These are phyloP conservation scores for Takifugu rubripes DNA, from an alignment of 2,797 vertebrate species.

Conservation along the genomic window DNA sequence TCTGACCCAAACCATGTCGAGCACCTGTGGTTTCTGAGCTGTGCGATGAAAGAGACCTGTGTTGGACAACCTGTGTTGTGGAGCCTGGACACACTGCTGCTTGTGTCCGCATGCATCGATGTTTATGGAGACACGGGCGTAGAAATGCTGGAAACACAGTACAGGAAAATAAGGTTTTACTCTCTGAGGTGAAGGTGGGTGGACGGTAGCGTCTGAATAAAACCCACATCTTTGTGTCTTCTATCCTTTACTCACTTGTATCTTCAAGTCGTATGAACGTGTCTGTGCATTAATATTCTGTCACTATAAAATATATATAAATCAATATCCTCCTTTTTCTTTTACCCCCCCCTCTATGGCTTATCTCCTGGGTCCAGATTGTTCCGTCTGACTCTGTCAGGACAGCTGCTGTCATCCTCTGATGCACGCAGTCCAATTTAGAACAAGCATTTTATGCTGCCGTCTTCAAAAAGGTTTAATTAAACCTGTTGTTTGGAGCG, in stretches of 20 bases:
- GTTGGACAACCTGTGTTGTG: constrained; percentile 49
- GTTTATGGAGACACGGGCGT: constrained; percentile 36
- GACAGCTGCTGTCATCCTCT: neutral
- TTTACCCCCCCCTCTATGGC: constrained; percentile 15
- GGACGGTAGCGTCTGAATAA: constrained; percentile 8
- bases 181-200: neutral
- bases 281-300: constrained; percentile 15
- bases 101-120: constrained; percentile 55
- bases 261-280: neutral
- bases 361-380: constrained; percentile 27
- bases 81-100: constrained; percentile 58
- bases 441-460: constrained; percentile 13
- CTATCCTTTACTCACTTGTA: neutral
- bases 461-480: constrained; percentile 10
- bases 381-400: constrained; percentile 18
- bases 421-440: constrained; percentile 18
- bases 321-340: constrained; percentile 17
- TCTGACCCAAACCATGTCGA: constrained; percentile 53
- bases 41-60: constrained; percentile 70
- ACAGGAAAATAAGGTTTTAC: constrained; percentile 19
- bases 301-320: constrained; percentile 27
- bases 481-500: constrained; percentile 10
- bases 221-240: neutral
- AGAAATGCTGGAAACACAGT: constrained; percentile 25
- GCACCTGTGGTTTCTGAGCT: constrained; percentile 67